Percentiles rank a stretch among this genome's conserved stretches.
These are phyloP conservation scores for Hetaerina titia DNA, from an alignment of 2,888 invertebrate genomes.

Conservation along the genomic window DNA sequence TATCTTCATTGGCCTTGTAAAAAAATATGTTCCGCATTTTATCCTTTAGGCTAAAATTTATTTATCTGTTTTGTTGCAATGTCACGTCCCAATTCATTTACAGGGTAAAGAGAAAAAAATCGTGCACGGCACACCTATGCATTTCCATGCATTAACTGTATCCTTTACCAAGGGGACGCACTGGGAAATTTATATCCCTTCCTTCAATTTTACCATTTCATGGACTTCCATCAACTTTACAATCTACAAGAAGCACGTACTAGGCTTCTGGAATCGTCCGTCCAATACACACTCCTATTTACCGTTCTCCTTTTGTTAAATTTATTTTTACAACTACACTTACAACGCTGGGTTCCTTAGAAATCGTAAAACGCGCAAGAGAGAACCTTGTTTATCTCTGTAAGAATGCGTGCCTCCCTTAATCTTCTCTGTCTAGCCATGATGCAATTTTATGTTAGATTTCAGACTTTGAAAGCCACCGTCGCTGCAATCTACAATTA, in stretches of 20 bases:
- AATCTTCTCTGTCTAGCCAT: neutral
- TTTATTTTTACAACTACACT: constrained; percentile 50
- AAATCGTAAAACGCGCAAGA: constrained; percentile 43
- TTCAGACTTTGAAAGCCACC: neutral
- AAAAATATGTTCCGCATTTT: too few relatives aligned
- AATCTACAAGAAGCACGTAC: neutral
- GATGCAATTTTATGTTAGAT: neutral
- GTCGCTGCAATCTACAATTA: constrained; percentile 39
- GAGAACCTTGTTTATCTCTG: constrained; percentile 39
- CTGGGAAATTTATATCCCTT: neutral
- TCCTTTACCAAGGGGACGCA: neutral
- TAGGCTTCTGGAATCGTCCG: neutral
- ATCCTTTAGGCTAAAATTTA: neutral
- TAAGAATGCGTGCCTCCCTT: neutral
- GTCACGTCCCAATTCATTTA: neutral
- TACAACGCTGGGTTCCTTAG: neutral
- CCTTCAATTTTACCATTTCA: neutral
- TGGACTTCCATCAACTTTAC: constrained; percentile 27
- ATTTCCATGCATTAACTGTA: neutral
- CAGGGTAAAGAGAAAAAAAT: neutral
- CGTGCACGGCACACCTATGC: too few relatives aligned
- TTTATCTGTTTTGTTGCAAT: neutral
- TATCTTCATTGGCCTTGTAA: too few relatives aligned
- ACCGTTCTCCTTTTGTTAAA: neutral
- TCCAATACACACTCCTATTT: neutral